Evolutionary conservation across 2,888 invertebrate genomes (phyloP).

Genomic region (Liopterus haemorrhoidalis): DNA sequence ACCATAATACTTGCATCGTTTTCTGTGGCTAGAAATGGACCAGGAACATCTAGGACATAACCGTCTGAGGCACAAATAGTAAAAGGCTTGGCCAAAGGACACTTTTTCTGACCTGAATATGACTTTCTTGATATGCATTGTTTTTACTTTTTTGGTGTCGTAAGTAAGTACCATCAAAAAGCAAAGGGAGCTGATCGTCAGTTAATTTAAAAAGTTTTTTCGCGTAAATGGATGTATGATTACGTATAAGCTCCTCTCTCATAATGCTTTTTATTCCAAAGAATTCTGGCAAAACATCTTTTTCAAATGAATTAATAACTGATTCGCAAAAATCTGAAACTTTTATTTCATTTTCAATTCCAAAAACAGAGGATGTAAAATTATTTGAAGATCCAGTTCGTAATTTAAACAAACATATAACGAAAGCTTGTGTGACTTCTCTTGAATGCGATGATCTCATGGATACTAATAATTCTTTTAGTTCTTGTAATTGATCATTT

Average conservation of each 20-base stretch:
- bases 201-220: conserved; percentile 1
- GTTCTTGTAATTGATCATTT: not conserved
- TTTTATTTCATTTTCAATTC: conserved; percentile 2
- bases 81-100: conserved; percentile 33
- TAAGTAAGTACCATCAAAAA: conserved; percentile 28
- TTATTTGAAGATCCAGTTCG: conserved; percentile 11
- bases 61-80: conserved; percentile 32
- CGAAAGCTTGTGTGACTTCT: conserved; percentile 5
- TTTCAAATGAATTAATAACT: conserved; percentile 14
- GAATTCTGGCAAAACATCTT: conserved; percentile 23
- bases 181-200: conserved; percentile 15
- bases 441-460: conserved; percentile 5
- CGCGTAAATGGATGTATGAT: conserved; percentile 5
- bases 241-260: conserved; percentile 2
- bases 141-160: conserved; percentile 27
- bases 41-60: conserved; percentile 30
- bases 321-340: conserved; percentile 5
- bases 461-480: conserved; percentile 5
- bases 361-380: conserved; percentile 8
- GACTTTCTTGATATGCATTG: conserved; percentile 22
- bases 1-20: conserved; percentile 33
- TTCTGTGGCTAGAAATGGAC: conserved; percentile 27
- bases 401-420: conserved; percentile 12
- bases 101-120: too few species aligned
- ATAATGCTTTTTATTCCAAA: conserved; percentile 25